phyloP scores from a whole-genome alignment of 2,888 invertebrate species.

The Pollenia griseotomentosa region DNA sequence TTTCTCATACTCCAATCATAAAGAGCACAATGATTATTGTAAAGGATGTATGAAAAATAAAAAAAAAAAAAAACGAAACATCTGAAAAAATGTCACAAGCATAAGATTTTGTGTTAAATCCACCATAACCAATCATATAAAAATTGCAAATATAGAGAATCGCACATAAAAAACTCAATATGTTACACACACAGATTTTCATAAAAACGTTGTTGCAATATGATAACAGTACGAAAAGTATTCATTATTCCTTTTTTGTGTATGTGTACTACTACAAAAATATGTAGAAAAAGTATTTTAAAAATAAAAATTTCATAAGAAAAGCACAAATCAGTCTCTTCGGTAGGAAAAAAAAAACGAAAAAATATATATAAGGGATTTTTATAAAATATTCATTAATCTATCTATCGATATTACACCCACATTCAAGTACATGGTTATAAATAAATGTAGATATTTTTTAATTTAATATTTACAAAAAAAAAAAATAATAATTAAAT shows the following conservation, averaged over 20 bases:
- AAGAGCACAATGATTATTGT: conserved; percentile 46
- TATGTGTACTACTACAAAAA: not conserved
- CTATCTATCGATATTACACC: not conserved
- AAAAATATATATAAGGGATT: conserved; percentile 36
- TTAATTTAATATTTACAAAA: not conserved
- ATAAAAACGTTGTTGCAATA: conserved; percentile 3
- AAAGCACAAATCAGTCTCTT: conserved; percentile 37
- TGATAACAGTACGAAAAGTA: conserved; percentile 36
- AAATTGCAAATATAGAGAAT: conserved; percentile 23
- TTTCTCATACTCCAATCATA: conserved; percentile 23
- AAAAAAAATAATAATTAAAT: not conserved
- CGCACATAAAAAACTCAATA: not conserved
- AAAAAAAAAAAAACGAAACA: not conserved
- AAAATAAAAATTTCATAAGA: conserved; percentile 38
- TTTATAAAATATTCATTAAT: conserved; percentile 51
- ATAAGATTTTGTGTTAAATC: conserved; percentile 61
- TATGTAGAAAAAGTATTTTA: conserved; percentile 20
- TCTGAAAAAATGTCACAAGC: conserved; percentile 55
- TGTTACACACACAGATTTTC: not conserved
- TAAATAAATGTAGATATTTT: not conserved
- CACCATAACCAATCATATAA: conserved; percentile 56
- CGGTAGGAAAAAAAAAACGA: not conserved
- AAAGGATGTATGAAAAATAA: conserved; percentile 30
- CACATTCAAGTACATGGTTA: not conserved
- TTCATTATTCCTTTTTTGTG: conserved; percentile 20